Percentiles rank a stretch among this genome's conserved stretches.
phyloP scores from a whole-genome alignment of 2,797 vertebrate species.

The Myiotriccus ornatus region DNA sequence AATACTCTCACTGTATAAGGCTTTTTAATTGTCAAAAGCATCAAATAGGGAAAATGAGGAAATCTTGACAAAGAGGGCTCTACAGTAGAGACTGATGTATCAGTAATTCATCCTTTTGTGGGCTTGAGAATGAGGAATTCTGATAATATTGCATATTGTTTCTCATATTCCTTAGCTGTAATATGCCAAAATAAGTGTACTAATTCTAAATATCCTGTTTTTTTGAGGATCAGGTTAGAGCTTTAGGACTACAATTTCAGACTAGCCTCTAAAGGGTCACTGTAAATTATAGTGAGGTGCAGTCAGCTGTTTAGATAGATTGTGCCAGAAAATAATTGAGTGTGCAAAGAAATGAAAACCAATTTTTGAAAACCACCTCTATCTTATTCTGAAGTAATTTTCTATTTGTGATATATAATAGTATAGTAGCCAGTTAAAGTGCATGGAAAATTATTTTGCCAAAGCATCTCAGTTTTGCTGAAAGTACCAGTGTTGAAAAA shows the following conservation, averaged over 20 bases:
- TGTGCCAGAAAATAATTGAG: not conserved
- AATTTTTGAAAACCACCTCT: not conserved
- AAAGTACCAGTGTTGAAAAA: not conserved
- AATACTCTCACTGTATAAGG: not conserved
- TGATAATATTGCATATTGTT: not conserved
- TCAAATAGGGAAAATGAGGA: not conserved
- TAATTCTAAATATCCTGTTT: not conserved
- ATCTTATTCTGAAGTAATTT: not conserved
- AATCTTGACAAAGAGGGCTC: not conserved
- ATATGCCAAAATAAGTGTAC: not conserved
- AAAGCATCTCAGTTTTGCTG: not conserved
- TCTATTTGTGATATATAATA: not conserved
- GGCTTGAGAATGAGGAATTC: not conserved
- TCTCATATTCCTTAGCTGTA: not conserved
- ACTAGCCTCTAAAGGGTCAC: not conserved
- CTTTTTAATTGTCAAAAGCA: not conserved
- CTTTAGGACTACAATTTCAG: not conserved
- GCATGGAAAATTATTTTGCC: not conserved
- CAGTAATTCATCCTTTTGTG: not conserved
- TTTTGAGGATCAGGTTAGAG: not conserved
- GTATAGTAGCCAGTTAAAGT: not conserved
- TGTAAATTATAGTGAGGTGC: not conserved
- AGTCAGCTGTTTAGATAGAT: not conserved
- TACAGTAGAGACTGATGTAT: not conserved
- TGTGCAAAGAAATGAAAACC: not conserved